Evolutionary conservation across 2,888 invertebrate species (phyloP), one percentile per base, ranked within the genome.

Genomic region (Pinctada fucata): DNA sequence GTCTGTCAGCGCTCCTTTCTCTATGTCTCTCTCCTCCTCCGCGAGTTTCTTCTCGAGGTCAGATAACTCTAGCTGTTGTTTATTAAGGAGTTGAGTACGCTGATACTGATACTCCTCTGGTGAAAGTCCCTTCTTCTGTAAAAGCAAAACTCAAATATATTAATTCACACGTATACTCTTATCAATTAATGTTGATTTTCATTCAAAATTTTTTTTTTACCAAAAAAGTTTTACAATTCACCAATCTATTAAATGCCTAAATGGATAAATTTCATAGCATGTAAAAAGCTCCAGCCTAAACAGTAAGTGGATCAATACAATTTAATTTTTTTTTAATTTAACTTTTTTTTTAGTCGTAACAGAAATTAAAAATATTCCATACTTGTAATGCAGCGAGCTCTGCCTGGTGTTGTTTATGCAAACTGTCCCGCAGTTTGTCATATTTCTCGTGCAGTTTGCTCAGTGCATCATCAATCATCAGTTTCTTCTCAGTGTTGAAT

Each of bases 381-480:
- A 90, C 91, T 87, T 88, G 81, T n/a, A 91, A 82, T 49, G 84
- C 87, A 76, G 83, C 85, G 6, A 91, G 84, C 75, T 91, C 89
- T 49, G 86, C 82, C 71, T 88, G 88, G 73, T 91, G 91, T 68
- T 85, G 82, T 76, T 83, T 86, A 63, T 79, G 71, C 84, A 90
- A 82, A 8, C 88, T 87, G 45, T 88, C 89, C 47, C 89, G 76
- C 49, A 84, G 80, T 70, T 86, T 85, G 77, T 91, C 90, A 75
- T 90, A 90, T 75, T 89, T 90, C n/a, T 85, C 86, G 31, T 86
- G 85, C 31, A 91, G 85, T 79, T 88, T 85, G 81, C 83, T 87
- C 5, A 90, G 76, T 5, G 91, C 91, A 71, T 90, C 89, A 82
- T 91, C 91, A 48, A 91, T 88, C 90, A 90, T 89, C 75, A 89